These are phyloP conservation scores for Desmodus rotundus DNA, from an alignment of 2,113 vertebrate genomes.

Conservation along the genomic window DNA sequence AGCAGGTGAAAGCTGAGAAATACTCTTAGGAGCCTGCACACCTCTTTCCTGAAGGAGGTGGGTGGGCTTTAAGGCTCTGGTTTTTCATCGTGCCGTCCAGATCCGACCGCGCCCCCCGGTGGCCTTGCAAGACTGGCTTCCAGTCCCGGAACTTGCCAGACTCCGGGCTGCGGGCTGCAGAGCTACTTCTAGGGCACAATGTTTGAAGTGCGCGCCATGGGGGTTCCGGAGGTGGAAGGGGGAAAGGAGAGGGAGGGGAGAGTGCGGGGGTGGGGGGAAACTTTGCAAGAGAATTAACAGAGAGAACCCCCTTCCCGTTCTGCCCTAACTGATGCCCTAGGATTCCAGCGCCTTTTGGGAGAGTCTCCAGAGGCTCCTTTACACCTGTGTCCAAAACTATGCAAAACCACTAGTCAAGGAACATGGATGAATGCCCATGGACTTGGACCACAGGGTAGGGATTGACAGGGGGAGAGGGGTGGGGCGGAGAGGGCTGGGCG, in stretches of 20 bases:
- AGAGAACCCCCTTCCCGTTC: not conserved
- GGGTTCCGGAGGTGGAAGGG: not conserved
- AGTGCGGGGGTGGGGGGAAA: not conserved
- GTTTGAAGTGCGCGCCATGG: not conserved
- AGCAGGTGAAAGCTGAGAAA: not conserved
- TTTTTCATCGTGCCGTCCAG: not conserved
- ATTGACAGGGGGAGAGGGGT: no score
- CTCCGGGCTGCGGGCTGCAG: not conserved
- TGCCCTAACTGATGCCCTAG: not conserved
- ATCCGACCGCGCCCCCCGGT: fast-evolving
- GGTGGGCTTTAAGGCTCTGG: not conserved
- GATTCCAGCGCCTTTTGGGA: not conserved
- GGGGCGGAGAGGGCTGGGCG: no score
- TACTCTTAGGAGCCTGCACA: not conserved
- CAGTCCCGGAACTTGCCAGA: not conserved
- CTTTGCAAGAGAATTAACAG: not conserved
- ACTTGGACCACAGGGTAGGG: no score
- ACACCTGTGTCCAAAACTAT: not conserved
- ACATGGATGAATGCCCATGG: no score
- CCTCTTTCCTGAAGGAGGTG: not conserved
- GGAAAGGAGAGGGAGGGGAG: no score
- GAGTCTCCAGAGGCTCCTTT: not conserved
- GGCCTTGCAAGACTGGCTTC: not conserved
- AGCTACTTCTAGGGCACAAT: not conserved
- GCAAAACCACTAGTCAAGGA: not conserved